Base-by-base conservation (phyloP, 2,888 invertebrate species). In the Nymphalis urticae region DNA sequence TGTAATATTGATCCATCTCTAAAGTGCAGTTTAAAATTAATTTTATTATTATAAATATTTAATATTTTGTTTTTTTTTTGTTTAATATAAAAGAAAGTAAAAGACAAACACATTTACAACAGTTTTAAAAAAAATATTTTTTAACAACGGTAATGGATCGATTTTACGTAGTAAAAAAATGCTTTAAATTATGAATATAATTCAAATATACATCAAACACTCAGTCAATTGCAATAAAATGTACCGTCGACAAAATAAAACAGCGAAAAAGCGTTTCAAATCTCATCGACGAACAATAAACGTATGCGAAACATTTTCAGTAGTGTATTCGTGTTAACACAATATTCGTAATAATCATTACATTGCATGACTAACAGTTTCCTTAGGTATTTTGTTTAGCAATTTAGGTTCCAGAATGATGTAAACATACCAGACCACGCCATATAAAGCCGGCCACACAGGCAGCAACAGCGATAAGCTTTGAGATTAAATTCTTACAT, bases 381-480 rank as follows among this genome's bases (percentile, higher is more conserved):
- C 61, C 64, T 64, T 65, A 68, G 64, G 65, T 68, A 70, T 68
- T 66, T 66, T 64, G 64, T 70, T 70, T 54, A 62, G 63, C 62
- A 69, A 68, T 71, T 66, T 69, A 66, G 69, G 66, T 64, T 66
- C 68, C 66, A 66, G 70, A 69, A 60, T 70, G 70, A 70, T 72
- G 72, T 70, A 68, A 70, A 68, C 72, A 68, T 62, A 61, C 66
- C 65, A 70, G 66, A 62, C 72, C 68, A 48, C 42, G 66, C 68
- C 72, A 68, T 72, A 70, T 72, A 72, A 61, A 72, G 68, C 36
- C 50, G 68, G 70, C 72, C 72, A 72, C 72, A 71, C 72, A 72
- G 56, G 66, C 66, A 61, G 72, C 64, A 27, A 62, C 54, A 17
- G 63, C 68, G 72, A 72, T 72, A 68, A 62, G 64, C 68, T 64